These are phyloP conservation scores for Ictalurus punctatus DNA, from an alignment of 2,113 vertebrate genomes.

Conservation along the genomic window DNA sequence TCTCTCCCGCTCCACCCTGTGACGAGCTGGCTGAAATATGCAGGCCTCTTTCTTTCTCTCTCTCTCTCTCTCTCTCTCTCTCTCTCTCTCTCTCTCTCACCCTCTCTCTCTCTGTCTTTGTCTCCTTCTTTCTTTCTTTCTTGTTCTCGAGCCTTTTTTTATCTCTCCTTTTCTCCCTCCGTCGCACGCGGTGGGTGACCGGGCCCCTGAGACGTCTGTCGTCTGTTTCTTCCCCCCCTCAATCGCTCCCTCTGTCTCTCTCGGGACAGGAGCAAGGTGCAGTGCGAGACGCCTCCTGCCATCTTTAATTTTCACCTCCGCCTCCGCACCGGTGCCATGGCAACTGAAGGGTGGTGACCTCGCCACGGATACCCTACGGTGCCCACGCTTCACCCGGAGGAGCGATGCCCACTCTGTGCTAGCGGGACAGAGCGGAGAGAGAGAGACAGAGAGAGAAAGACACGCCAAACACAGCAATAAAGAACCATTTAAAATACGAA, in stretches of 20 bases:
- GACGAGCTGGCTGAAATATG: constrained; percentile 64
- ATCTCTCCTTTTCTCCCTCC: constrained; percentile 3
- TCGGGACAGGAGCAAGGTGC: constrained; percentile 51
- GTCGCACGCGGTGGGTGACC: constrained; percentile 48
- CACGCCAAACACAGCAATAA: not conserved
- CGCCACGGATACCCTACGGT: constrained; percentile 47
- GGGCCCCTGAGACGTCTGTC: constrained; percentile 58
- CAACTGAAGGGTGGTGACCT: constrained; percentile 54
- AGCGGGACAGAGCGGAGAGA: not conserved
- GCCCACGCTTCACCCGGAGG: constrained; percentile 40
- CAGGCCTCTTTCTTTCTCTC: constrained; percentile 52
- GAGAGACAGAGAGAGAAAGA: not conserved
- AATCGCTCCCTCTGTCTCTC: constrained; percentile 26
- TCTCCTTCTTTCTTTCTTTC: constrained; percentile 2
- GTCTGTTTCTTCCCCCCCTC: constrained; percentile 38
- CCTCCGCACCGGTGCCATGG: constrained; percentile 51
- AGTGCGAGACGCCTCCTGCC: constrained; percentile 62
- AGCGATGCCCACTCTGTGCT: constrained; percentile 26
- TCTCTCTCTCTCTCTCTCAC: constrained; percentile 45
- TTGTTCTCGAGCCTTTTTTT: constrained; percentile 35
- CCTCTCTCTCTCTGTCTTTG: constrained; percentile 42
- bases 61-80: constrained; percentile 47
- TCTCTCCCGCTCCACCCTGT: constrained; percentile 56
- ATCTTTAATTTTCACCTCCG: constrained; percentile 64
- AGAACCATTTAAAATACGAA: not conserved